Evolutionary conservation across 1,140 invertebrate genomes (phyloP), one percentile per base, ranked within the genome.

Genomic region (Drosophila yakuba): DNA sequence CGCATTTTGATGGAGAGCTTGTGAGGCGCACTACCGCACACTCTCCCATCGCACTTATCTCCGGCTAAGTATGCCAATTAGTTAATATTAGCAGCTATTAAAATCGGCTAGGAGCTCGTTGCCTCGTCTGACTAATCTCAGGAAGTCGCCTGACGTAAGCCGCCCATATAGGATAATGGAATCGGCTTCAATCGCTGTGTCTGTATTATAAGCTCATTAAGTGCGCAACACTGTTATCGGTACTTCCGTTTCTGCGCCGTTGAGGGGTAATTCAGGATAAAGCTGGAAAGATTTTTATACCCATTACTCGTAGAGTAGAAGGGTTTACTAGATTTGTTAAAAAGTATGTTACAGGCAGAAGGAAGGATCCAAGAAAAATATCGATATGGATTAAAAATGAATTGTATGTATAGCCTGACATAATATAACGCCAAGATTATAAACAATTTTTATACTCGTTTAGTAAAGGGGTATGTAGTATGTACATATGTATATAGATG

Each of bases 21-120:
- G 76, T 72, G 77, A 85, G 80, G 85, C 80, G 77, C 52, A 88
- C 85, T 60, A 68, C 85, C 84, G 74, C 78, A 67, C 51, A 47
- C 36, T 60, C 28, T 43, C 50, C 4, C 43, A 44, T 45, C 43
- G 66, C 32, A 45, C 36, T 68, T 61, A 67, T 64, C 62, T 39
- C 15, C 3, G 64, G 15, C 59, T 85, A 85, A 84, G 76, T 67
- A 73, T 58, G 75, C 75, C 78, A 85, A 81, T 86, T 85, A 81
- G 83, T 78, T 78, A 51, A 78, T 81, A 81, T 86, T 86, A 86
- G 61, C 60, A 66, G 68, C 68, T 64, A 71, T 71, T 71, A 71
- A 71, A 28, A 58, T 72, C 68, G 66, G 38, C 44, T 11, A 35
- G 8, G 12, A 57, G 39, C 56, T 54, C 55, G 47, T 66, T 64